Evolutionary conservation across 2,888 invertebrate genomes (phyloP).

Genomic region (Campopleginae sp.): DNA sequence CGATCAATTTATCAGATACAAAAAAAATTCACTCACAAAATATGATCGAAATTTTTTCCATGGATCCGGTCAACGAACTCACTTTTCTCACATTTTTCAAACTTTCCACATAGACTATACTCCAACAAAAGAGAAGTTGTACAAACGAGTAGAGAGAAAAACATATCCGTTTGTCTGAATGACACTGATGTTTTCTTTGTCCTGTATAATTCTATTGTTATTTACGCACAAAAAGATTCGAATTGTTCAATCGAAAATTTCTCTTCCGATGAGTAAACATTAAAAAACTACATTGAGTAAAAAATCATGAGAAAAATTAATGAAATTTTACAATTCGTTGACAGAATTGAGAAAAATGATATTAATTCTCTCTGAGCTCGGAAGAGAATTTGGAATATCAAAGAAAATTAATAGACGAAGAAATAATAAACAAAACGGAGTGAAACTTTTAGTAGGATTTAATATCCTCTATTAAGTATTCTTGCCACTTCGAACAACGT

Average conservation of each 20-base stretch:
- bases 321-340: neutral
- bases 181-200: constrained; percentile 9
- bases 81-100: neutral
- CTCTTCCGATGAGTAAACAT: neutral
- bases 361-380: neutral
- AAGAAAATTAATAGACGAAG: neutral
- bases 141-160: constrained; percentile 19
- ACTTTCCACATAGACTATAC: neutral
- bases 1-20: neutral
- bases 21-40: neutral
- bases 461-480: neutral
- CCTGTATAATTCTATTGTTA: neutral
- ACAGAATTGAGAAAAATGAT: neutral
- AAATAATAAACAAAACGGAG: neutral
- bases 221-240: neutral
- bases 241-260: neutral
- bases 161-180: constrained; percentile 20
- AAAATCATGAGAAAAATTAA: neutral
- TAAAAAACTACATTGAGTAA: neutral
- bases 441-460: neutral
- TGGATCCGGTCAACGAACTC: neutral
- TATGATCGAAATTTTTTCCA: neutral
- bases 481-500: neutral
- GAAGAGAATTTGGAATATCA: neutral
- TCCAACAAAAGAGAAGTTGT: neutral